Conservation (phyloP, 2,888 invertebrate genomes). For the Caenorhabditis macrosperma region DNA sequence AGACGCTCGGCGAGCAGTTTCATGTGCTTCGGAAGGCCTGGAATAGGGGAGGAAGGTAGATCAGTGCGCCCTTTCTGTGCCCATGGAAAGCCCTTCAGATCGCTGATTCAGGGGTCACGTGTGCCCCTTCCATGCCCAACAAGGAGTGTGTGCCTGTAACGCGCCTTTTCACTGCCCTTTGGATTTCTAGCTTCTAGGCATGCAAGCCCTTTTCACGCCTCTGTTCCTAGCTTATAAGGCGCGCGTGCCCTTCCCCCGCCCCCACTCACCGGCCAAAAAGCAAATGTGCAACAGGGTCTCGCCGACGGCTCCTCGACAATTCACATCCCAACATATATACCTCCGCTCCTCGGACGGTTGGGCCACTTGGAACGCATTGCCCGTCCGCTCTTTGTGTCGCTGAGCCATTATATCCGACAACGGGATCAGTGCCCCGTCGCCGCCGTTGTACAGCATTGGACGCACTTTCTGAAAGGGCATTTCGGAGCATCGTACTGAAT, state of each 20-base stretch:
- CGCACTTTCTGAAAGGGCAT: constrained; percentile 67
- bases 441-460: constrained; percentile 76
- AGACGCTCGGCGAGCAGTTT: constrained; percentile 90
- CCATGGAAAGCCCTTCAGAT: too few relatives aligned
- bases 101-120: too few relatives aligned
- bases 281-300: constrained; percentile 95
- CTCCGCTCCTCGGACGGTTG: constrained; percentile 63
- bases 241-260: not conserved
- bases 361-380: constrained; percentile 55
- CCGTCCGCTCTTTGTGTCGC: constrained; percentile 75
- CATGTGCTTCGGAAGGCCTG: constrained; percentile 73
- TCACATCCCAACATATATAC: constrained; percentile 75
- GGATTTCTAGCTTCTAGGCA: too few relatives aligned
- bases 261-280: constrained; percentile 68
- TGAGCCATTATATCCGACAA: constrained; percentile 71
- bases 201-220: too few relatives aligned
- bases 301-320: constrained; percentile 89
- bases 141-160: too few relatives aligned
- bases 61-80: too few relatives aligned
- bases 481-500: not conserved
- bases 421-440: constrained; percentile 72
- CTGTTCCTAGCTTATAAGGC: too few relatives aligned
- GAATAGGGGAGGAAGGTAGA: too few relatives aligned
- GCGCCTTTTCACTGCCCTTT: too few relatives aligned
- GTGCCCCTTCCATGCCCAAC: too few relatives aligned